Evolutionary conservation across 2,888 invertebrate genomes (phyloP).

Genomic region (Lasioglossum marginatum): DNA sequence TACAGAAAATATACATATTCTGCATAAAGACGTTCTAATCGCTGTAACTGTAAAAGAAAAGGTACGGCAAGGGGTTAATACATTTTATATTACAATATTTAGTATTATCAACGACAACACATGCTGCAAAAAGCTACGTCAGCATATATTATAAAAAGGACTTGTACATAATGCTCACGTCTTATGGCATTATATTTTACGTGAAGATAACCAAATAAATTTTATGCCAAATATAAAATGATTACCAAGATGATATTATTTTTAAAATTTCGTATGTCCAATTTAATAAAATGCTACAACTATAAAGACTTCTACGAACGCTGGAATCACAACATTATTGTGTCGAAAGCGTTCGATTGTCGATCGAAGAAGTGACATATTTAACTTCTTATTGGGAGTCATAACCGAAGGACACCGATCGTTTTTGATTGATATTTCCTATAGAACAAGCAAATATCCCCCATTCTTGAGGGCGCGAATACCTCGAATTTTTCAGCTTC

Average conservation of each 20-base stretch:
- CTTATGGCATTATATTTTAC: background rate
- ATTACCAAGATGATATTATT: background rate
- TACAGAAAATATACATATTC: too few relatives aligned
- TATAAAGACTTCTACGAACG: background rate
- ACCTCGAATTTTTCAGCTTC: constrained; percentile 57
- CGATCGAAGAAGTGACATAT: background rate
- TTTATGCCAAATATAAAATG: background rate
- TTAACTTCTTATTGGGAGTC: constrained; percentile 17
- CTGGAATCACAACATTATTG: background rate
- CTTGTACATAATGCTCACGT: background rate
- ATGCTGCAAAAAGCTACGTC: background rate
- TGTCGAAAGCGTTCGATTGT: background rate
- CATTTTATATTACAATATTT: background rate
- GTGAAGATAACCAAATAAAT: background rate
- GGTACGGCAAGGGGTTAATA: too few relatives aligned
- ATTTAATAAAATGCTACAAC: background rate
- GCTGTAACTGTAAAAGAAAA: too few relatives aligned
- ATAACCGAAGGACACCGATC: background rate
- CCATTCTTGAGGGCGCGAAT: constrained; percentile 38
- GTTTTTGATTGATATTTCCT: constrained; percentile 41
- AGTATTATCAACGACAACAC: background rate
- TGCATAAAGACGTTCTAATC: too few relatives aligned
- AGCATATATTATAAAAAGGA: background rate
- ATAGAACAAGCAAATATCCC: constrained; percentile 37
- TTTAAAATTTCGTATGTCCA: too few relatives aligned